Base-by-base conservation (phyloP, 2,888 invertebrate genomes). In the Sympetrum striolatum region DNA sequence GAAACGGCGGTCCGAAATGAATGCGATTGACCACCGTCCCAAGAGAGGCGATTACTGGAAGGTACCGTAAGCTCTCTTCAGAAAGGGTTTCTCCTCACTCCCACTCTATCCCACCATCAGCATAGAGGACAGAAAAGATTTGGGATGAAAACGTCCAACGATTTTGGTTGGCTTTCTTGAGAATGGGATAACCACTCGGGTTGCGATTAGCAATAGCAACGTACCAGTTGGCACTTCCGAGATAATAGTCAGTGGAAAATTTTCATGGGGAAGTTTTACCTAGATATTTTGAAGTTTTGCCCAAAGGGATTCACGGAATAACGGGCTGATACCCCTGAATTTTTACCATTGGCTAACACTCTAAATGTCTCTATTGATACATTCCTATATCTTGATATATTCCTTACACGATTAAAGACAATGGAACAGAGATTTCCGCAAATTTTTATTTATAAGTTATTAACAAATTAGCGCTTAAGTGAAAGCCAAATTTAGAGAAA, bases 1-100 rank as follows among this genome's bases (percentile, higher is more conserved):
- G 73, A 73, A 12, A 31, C 73, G 0, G 73, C 15, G 31, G 73
- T 73, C 73, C 73, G 25, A 73, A 31, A 73, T 73, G 73, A 73
- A 73, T 31, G 31, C 73, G 73, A 73, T 25, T 73, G 73, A 73
- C 73, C 73, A 73, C 31, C 73, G 73, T 73, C 73, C 73, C 73
- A 12, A 31, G 31, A 73, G 86, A 60, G 58, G 86, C 60, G 86
- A 86, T 86, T 86, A 86, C 60, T 37, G 22, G 35, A 86, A 86
- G 86, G 86, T 86, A 86, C 86, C 86, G 86, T 86, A 86, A 86
- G 86, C 39, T 60, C 86, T 86, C 60, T 86, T 73, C 31, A 73
- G 31, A 73, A 73, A 73, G 73, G 73, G 73, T 73, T 73, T 73
- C n/a, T n/a, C 22, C 73, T 64, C 64, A n/a, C 60, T 60, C 31